Base-by-base conservation (phyloP, 2,888 invertebrate species). In the Onchidella celtica region DNA sequence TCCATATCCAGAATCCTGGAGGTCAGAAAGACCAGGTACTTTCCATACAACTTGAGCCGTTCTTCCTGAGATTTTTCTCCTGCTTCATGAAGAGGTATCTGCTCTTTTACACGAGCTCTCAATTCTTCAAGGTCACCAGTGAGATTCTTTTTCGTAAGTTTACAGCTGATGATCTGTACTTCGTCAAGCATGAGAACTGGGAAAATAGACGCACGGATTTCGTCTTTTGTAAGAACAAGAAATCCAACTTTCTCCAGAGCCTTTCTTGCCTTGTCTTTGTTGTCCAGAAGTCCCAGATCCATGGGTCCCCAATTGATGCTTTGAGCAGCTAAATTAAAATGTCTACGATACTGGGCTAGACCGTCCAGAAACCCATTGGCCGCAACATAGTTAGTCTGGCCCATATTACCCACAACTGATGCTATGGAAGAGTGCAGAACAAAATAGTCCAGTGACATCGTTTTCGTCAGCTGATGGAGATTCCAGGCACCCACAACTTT, bases 251-350 rank as follows among this genome's bases (percentile, higher is more conserved):
- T 55, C 75, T 81, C 79, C 34, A 85, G 27, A 27, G 63, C 74
- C 57, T 59, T 38, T 27, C 61, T 81, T 2, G 68, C 74, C 2
- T 47, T 69, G 24, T 29, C 61, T 24, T 78, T 66, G 14, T 76
- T 69, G 38, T 75, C 65, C 63, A 83, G 55, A 86, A 90, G 87
- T 27, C 89, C 89, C 9, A 89, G 80, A 68, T 82, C 84, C 3
- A 90, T 83, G 9, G 88, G 85, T n/a, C 89, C 89, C 90, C 89
- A 90, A 74, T 90, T 89, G 17, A 90, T 89, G 32, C 83, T 82
- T 81, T 89, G 88, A 1, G 84, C 89, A 1, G 86, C 57, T 1
- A 88, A 76, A 3, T 87, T 87, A 24, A 81, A 63, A 21, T 73
- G 55, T 27, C 86, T 80, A 14, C 90, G 84, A 79, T 86, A 88